phyloP scores from a whole-genome alignment of 2,797 vertebrate genomes.

The Crenuchus spilurus region DNA sequence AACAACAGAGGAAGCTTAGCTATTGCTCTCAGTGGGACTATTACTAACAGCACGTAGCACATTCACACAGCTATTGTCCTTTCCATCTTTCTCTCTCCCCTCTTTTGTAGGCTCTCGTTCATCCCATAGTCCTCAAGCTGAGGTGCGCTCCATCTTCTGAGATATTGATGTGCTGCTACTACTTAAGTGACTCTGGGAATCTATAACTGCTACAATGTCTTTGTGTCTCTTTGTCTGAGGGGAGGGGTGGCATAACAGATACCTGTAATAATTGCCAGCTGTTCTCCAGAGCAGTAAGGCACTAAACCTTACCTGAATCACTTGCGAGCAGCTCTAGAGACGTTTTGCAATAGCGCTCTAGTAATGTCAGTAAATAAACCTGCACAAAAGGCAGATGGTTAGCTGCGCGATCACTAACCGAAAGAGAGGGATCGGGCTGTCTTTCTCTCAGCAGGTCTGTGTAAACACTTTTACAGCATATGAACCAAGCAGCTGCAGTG shows the following conservation, averaged over 20 bases:
- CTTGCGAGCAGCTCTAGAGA: conserved; percentile 20
- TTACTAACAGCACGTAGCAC: conserved; percentile 34
- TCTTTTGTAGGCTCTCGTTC: background rate
- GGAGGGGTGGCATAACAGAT: conserved; percentile 31
- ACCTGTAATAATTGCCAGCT: conserved; percentile 32
- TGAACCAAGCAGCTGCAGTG: conserved; percentile 21
- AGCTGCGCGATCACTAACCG: background rate
- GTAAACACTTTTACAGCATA: conserved; percentile 21
- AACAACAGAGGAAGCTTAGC: conserved; percentile 34
- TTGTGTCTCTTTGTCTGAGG: conserved; percentile 29
- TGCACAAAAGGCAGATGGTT: conserved; percentile 1
- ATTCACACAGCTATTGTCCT: conserved; percentile 27
- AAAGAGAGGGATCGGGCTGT: background rate
- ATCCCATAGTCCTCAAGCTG: conserved; percentile 13
- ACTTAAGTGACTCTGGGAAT: conserved; percentile 34
- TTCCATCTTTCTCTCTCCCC: conserved; percentile 3
- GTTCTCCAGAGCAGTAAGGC: conserved; percentile 17
- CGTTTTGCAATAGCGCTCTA: conserved; percentile 7
- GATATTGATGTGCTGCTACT: conserved; percentile 19
- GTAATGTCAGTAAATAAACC: conserved; percentile 29
- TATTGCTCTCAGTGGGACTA: conserved; percentile 37
- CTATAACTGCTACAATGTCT: conserved; percentile 13
- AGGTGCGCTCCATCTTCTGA: background rate
- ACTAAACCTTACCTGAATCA: conserved; percentile 17
- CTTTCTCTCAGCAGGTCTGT: conserved; percentile 12